Conservation (phyloP, 2,113 vertebrate genomes). For the Nerophis ophidion region DNA sequence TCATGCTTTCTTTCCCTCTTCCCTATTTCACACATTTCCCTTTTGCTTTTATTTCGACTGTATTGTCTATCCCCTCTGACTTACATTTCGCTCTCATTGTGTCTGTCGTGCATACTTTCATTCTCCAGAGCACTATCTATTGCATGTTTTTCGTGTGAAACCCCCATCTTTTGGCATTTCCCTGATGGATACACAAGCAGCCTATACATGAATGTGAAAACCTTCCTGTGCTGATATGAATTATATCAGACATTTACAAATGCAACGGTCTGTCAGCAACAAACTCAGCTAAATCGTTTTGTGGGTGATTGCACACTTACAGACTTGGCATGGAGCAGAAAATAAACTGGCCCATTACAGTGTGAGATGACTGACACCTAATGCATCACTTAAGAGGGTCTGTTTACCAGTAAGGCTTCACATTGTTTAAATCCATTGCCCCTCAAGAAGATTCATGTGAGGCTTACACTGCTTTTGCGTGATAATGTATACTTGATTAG, state of each 20-base stretch:
- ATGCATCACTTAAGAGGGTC: constrained; percentile 29
- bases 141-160: constrained; percentile 27
- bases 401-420: constrained; percentile 18
- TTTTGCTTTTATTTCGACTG: constrained; percentile 22
- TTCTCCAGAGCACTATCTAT: constrained; percentile 41
- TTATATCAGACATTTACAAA: constrained; percentile 17
- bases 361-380: constrained; percentile 30
- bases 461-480: constrained; percentile 17
- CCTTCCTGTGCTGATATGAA: constrained; percentile 15
- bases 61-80: constrained; percentile 3
- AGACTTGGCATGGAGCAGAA: constrained; percentile 33
- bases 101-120: constrained; percentile 45
- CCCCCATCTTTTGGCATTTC: constrained; percentile 36
- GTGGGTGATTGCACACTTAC: constrained; percentile 26
- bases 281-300: constrained; percentile 19
- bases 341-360: constrained; percentile 37
- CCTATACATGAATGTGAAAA: constrained; percentile 4
- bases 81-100: constrained; percentile 43
- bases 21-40: constrained; percentile 24
- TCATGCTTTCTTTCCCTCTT: constrained; percentile 30
- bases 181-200: constrained; percentile 26
- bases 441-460: constrained; percentile 2
- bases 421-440: constrained; percentile 8
- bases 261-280: constrained; percentile 7
- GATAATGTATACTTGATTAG: constrained; percentile 17